phyloP scores from a whole-genome alignment of 2,113 vertebrate genomes.

The Acanthochromis polyacanthus region DNA sequence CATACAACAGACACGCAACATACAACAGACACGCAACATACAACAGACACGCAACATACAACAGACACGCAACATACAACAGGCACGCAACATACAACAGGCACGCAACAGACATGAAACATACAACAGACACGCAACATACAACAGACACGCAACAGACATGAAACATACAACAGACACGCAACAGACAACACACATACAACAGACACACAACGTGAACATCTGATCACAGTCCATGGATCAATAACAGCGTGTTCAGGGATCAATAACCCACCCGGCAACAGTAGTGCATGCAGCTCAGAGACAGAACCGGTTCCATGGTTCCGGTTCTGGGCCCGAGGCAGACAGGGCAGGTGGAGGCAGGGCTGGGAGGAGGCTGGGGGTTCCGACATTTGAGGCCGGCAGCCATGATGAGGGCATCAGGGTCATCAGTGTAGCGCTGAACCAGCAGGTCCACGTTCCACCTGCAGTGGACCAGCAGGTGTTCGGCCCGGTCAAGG shows the following conservation, averaged over 20 bases:
- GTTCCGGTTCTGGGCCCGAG: slow-evolving; percentile 81
- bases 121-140: no score
- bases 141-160: no score
- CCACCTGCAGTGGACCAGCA: slow-evolving; percentile 93
- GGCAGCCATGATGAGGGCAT: slow-evolving; percentile 86
- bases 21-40: no score
- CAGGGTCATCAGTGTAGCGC: slow-evolving; percentile 89
- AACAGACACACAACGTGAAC: neutral
- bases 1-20: no score
- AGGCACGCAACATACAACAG: no score
- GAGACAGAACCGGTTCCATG: slow-evolving; percentile 81
- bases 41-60: no score
- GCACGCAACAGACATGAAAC: no score
- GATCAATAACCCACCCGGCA: slow-evolving; percentile 86
- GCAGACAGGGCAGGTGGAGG: slow-evolving; percentile 91
- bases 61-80: no score
- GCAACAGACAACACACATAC: no score
- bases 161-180: no score
- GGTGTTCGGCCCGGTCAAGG: slow-evolving; percentile 89
- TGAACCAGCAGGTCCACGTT: slow-evolving; percentile 93
- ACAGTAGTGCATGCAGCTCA: slow-evolving; percentile 96
- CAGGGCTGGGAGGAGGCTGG: slow-evolving; percentile 70
- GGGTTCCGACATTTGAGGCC: slow-evolving; percentile 87
- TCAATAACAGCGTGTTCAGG: neutral
- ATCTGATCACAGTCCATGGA: neutral